These are phyloP conservation scores for Papilio dardanus DNA, from an alignment of 1,140 invertebrate genomes.

Conservation along the genomic window DNA sequence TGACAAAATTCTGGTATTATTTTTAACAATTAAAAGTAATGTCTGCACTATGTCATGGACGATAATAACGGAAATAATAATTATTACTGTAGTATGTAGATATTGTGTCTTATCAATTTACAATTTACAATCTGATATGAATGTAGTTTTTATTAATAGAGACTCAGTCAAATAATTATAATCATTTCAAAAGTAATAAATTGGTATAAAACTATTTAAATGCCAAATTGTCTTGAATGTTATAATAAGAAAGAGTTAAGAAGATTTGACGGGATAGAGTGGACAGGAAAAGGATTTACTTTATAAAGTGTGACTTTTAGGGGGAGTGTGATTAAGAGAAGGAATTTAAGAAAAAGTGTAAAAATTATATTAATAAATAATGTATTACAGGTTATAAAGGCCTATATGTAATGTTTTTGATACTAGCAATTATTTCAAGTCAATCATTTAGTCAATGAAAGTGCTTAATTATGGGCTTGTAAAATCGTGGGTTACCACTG, in stretches of 20 bases:
- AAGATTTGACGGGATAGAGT: no score
- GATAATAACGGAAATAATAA: neutral
- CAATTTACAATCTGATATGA: neutral
- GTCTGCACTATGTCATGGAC: neutral
- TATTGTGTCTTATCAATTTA: neutral
- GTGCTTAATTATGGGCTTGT: slow-evolving; percentile 22
- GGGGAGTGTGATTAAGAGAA: neutral
- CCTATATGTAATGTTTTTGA: slow-evolving; percentile 30
- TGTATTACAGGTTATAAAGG: neutral
- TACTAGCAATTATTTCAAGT: slow-evolving; percentile 25
- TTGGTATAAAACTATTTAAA: neutral
- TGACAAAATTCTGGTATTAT: neutral
- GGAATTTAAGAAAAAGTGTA: neutral
- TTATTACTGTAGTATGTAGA: neutral
- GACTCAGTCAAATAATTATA: neutral
- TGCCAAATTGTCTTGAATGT: no score
- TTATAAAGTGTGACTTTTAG: no score
- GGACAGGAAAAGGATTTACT: no score
- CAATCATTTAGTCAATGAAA: neutral
- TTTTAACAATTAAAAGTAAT: no score
- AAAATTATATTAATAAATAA: neutral
- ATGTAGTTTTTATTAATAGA: neutral
- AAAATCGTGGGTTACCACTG: neutral
- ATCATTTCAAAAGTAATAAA: neutral
- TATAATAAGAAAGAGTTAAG: no score